These are phyloP conservation scores for Siniperca knerii DNA, from an alignment of 2,113 vertebrate species.

Conservation along the genomic window DNA sequence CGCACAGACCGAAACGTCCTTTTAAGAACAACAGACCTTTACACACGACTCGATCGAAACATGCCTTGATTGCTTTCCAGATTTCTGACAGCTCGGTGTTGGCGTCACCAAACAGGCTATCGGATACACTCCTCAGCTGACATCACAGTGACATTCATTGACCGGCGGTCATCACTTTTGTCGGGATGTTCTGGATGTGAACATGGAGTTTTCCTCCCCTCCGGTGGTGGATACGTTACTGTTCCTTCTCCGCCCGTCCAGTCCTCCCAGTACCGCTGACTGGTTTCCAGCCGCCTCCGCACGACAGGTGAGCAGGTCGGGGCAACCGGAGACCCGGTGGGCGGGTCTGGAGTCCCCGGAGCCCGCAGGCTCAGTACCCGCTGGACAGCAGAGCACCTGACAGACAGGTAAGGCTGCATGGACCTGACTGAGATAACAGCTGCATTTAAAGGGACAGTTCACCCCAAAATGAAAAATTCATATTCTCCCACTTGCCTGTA, in stretches of 20 bases:
- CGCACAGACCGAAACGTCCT: slow-evolving; percentile 37
- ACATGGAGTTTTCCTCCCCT: slow-evolving; percentile 75
- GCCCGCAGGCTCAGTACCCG: slow-evolving; percentile 24
- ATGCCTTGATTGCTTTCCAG: not conserved
- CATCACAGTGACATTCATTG: not conserved
- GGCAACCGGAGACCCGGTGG: slow-evolving; percentile 55
- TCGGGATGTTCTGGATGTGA: slow-evolving; percentile 80
- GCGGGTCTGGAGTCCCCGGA: slow-evolving; percentile 59
- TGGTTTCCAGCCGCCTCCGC: slow-evolving; percentile 45
- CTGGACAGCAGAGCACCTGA: slow-evolving; percentile 57
- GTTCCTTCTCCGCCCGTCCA: slow-evolving; percentile 47
- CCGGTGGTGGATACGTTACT: slow-evolving; percentile 45
- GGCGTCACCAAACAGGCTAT: not conserved
- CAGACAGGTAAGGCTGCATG: slow-evolving; percentile 64
- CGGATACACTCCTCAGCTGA: not conserved
- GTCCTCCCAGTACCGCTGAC: slow-evolving; percentile 49
- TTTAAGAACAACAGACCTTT: slow-evolving; percentile 16
- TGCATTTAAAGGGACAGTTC: too few relatives aligned
- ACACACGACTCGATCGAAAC: not conserved
- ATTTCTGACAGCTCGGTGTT: not conserved
- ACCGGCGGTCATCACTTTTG: slow-evolving; percentile 48
- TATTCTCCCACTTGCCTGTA: too few relatives aligned
- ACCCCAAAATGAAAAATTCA: too few relatives aligned
- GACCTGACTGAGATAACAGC: not conserved
- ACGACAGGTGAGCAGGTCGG: slow-evolving; percentile 59